phyloP scores from a whole-genome alignment of 1,140 invertebrate species.

The Daktulosphaira vitifoliae region DNA sequence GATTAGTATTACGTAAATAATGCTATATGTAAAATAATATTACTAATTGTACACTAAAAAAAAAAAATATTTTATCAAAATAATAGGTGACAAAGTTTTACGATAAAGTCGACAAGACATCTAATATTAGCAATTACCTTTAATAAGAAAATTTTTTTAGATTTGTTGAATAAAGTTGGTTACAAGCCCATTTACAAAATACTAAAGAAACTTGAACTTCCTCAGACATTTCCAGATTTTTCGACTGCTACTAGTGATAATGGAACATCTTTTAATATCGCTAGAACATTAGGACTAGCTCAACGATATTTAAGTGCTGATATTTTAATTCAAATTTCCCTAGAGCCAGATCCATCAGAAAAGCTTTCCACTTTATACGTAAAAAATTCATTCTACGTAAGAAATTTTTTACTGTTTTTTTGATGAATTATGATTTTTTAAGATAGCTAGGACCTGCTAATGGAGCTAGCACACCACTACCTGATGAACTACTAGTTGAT shows the following conservation, averaged over 20 bases:
- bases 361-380: background rate
- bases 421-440: no score
- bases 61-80: no score
- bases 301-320: constrained; percentile 38
- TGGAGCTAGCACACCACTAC: background rate
- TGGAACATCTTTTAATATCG: constrained; percentile 34
- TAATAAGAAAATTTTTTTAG: no score
- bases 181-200: constrained; percentile 36
- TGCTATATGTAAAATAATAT: no score
- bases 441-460: background rate
- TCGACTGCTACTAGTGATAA: background rate
- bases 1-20: no score
- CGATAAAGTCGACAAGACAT: no score
- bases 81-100: no score
- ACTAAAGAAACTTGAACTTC: constrained; percentile 34
- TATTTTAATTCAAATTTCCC: constrained; percentile 36
- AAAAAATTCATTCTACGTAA: no score
- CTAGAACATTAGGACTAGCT: constrained; percentile 34
- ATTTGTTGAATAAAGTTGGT: constrained; percentile 35
- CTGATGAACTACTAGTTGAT: background rate
- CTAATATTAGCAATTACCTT: no score
- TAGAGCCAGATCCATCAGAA: background rate
- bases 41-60: no score
- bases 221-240: constrained; percentile 25
- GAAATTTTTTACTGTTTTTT: no score